Conservation (phyloP, 2,888 invertebrate genomes). For the Caenorhabditis virilis region DNA sequence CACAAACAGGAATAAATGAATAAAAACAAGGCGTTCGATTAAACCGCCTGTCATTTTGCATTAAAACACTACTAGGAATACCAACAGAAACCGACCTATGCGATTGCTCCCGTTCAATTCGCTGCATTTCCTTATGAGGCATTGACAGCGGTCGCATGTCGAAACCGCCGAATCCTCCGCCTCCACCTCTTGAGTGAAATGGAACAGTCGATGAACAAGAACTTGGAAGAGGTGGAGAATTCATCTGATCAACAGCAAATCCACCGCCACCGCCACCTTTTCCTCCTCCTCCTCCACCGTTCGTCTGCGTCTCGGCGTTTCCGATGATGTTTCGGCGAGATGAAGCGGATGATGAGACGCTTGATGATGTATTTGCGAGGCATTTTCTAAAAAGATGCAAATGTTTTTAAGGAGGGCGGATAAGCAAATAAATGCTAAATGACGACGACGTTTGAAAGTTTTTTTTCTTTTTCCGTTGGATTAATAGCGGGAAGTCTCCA, state of each 20-base stretch:
- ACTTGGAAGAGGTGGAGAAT: slow-evolving; percentile 4
- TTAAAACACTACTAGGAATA: slow-evolving; percentile 7
- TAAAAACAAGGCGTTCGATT: slow-evolving; percentile 19
- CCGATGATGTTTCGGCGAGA: slow-evolving; percentile 34
- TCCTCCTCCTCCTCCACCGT: no score
- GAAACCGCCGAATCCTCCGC: slow-evolving; percentile 3
- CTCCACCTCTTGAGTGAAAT: neutral
- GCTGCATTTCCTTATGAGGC: slow-evolving; percentile 37
- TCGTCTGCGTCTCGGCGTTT: no score
- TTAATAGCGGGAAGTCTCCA: no score
- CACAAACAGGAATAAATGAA: slow-evolving; percentile 25
- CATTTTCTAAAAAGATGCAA: no score
- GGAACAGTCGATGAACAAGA: slow-evolving; percentile 9
- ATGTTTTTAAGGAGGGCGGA: no score
- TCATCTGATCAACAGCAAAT: neutral
- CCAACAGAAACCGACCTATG: slow-evolving; percentile 24
- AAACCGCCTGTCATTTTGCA: no score
- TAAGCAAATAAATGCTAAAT: no score
- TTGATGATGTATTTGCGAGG: no score
- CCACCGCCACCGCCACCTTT: neutral
- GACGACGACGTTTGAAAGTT: no score
- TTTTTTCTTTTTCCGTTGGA: no score
- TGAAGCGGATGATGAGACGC: slow-evolving; percentile 23
- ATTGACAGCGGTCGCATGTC: slow-evolving; percentile 34
- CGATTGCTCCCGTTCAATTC: slow-evolving; percentile 33